Conservation (phyloP, 92 coral and sea anemone genomes). For the Scolanthus callimorphus region DNA sequence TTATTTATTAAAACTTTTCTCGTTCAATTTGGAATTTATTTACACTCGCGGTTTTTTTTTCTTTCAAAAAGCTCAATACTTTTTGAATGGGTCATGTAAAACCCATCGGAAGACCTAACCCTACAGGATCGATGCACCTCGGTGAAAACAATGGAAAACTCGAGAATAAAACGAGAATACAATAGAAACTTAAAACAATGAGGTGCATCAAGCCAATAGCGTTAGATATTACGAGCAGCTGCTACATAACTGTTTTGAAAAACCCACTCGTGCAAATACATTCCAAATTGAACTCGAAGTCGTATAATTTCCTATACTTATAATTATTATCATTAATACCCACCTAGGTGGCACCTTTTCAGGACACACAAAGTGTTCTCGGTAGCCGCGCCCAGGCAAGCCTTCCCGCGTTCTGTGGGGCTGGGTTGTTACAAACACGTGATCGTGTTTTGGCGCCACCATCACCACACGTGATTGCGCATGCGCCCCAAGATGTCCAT, state of each 20-base stretch:
- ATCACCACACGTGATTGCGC: constrained; percentile 58
- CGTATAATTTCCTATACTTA: background rate
- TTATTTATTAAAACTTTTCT: too few relatives aligned
- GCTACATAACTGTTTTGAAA: too few relatives aligned
- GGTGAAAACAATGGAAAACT: background rate
- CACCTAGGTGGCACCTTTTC: constrained; percentile 70
- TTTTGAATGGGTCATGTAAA: too few relatives aligned
- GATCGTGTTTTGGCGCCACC: constrained; percentile 67
- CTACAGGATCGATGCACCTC: too few relatives aligned
- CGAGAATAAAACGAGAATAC: background rate
- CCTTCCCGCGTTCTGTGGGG: constrained; percentile 65
- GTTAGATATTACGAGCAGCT: too few relatives aligned
- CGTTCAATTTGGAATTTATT: too few relatives aligned
- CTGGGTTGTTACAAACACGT: constrained; percentile 70
- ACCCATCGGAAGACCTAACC: too few relatives aligned
- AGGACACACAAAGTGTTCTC: constrained; percentile 34
- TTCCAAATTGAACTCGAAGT: too few relatives aligned
- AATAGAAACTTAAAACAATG: background rate
- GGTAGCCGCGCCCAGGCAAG: constrained; percentile 42
- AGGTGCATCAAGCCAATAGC: too few relatives aligned
- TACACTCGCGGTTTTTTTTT: too few relatives aligned
- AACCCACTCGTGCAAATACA: too few relatives aligned
- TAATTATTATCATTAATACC: background rate
- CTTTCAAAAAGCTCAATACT: too few relatives aligned
- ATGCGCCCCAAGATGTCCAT: constrained; percentile 65